Evolutionary conservation across 1,140 invertebrate species (phyloP).

Genomic region (Chelonus insularis): DNA sequence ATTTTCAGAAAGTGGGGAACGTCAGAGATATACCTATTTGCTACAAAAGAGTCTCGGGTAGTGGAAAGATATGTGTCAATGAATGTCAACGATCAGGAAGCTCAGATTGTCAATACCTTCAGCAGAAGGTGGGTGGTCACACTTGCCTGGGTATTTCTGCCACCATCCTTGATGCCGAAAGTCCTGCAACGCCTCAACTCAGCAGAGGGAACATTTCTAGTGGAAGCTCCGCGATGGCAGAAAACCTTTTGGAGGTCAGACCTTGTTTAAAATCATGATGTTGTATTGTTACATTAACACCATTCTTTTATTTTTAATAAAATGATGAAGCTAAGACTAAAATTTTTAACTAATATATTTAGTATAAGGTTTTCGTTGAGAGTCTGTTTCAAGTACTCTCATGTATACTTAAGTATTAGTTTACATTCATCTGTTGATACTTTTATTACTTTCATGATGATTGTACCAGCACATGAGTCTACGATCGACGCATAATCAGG

Average conservation of each 20-base stretch:
- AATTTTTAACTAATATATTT: too few relatives aligned
- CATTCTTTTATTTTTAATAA: too few relatives aligned
- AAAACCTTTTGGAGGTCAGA: slow-evolving; percentile 47
- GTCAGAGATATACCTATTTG: slow-evolving; percentile 30
- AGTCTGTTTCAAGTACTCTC: too few relatives aligned
- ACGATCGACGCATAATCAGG: too few relatives aligned
- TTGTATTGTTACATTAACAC: too few relatives aligned
- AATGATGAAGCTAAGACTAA: too few relatives aligned
- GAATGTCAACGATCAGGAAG: slow-evolving; percentile 14
- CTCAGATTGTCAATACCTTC: slow-evolving; percentile 19
- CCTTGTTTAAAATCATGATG: too few relatives aligned
- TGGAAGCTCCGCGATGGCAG: slow-evolving; percentile 41
- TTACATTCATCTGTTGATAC: too few relatives aligned
- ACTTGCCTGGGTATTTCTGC: slow-evolving; percentile 25
- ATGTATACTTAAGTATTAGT: too few relatives aligned
- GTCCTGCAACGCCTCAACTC: slow-evolving; percentile 36
- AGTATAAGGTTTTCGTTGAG: too few relatives aligned
- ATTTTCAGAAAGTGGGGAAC: slow-evolving; percentile 29
- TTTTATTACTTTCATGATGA: too few relatives aligned
- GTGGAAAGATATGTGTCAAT: slow-evolving; percentile 24
- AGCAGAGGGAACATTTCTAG: slow-evolving; percentile 30
- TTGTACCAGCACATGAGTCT: too few relatives aligned
- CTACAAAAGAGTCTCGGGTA: slow-evolving; percentile 23
- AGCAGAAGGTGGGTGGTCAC: neutral
- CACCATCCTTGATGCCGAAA: slow-evolving; percentile 33